These are phyloP conservation scores for Macrotis lagotis DNA, from an alignment of 2,113 vertebrate species.

Conservation along the genomic window DNA sequence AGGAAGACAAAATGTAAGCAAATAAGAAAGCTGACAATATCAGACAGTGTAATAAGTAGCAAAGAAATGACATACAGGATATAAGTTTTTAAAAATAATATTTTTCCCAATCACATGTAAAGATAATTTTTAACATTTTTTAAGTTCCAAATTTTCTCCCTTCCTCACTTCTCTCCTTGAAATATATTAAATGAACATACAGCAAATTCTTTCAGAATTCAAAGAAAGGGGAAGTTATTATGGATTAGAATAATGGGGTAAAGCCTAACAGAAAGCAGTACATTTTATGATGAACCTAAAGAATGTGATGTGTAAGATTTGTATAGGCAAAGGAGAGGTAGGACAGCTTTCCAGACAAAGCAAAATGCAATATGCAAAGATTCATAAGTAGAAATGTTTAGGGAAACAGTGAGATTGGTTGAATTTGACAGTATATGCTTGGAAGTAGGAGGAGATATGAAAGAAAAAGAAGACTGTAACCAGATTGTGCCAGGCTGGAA, in stretches of 20 bases:
- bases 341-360: neutral
- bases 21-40: neutral
- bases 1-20: neutral
- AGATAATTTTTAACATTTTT: neutral
- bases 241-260: too few relatives aligned
- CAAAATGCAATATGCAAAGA: neutral
- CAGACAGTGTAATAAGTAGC: neutral
- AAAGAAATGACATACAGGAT: neutral
- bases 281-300: too few relatives aligned
- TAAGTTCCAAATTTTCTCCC: neutral
- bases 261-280: too few relatives aligned
- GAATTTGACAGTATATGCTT: neutral
- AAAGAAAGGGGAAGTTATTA: neutral
- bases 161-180: neutral
- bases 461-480: neutral
- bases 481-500: neutral
- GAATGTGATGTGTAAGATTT: neutral
- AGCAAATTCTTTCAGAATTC: neutral
- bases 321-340: neutral
- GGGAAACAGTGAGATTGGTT: neutral
- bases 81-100: neutral
- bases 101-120: neutral
- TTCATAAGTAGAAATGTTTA: neutral
- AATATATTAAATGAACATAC: neutral
- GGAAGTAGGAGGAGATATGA: neutral